phyloP scores from a whole-genome alignment of 92 coral and sea anemone species.

The Parazoanthus atlanticus region DNA sequence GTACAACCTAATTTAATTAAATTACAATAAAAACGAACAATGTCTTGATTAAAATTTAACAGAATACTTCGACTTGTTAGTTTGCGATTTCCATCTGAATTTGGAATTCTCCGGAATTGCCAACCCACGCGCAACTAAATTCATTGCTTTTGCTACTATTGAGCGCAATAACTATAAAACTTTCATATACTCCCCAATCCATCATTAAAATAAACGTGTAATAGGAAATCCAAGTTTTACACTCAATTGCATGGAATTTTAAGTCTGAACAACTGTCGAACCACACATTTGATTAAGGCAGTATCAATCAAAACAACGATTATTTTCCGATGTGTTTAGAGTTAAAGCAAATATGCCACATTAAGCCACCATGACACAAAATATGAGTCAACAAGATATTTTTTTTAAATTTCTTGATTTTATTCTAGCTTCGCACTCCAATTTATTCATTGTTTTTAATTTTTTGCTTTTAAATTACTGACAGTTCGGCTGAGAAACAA shows the following conservation, averaged over 20 bases:
- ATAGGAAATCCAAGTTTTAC: neutral
- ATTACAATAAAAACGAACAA: conserved; percentile 44
- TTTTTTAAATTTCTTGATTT: neutral
- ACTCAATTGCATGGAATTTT: neutral
- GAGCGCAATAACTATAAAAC: neutral
- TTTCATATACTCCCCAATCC: conserved; percentile 8
- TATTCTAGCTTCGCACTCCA: neutral
- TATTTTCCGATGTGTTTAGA: neutral
- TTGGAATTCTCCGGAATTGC: conserved; percentile 1
- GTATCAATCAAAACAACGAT: neutral
- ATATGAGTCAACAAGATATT: neutral
- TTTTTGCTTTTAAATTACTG: neutral
- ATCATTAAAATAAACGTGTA: neutral
- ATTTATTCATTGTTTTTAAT: neutral
- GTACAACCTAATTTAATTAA: conserved; percentile 44
- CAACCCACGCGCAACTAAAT: conserved; percentile 23
- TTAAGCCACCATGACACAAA: neutral
- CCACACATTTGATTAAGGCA: neutral
- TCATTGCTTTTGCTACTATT: neutral
- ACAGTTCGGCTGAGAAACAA: conserved; percentile 12
- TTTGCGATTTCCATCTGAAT: conserved; percentile 16
- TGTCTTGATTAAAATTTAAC: conserved; percentile 40
- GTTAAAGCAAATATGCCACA: neutral
- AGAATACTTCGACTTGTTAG: conserved; percentile 16
- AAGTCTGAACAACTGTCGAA: neutral